phyloP scores from a whole-genome alignment of 2,888 invertebrate species.

The Phoenoteleia sp. region DNA sequence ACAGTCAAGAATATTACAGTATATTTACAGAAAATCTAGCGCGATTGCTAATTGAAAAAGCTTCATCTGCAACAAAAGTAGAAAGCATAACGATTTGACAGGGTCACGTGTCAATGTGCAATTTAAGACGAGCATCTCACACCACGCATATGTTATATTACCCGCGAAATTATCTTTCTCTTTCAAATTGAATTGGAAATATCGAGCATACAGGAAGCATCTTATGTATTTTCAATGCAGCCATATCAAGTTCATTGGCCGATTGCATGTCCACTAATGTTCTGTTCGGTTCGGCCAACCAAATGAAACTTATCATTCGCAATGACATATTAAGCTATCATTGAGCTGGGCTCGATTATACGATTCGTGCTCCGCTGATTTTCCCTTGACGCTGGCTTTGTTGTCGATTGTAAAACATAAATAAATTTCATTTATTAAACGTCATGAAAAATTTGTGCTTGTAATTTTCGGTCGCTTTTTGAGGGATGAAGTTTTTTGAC shows the following conservation, averaged over 20 bases:
- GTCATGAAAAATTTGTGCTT: conserved; percentile 8
- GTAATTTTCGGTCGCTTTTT: neutral
- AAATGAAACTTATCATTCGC: conserved; percentile 60
- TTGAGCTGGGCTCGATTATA: conserved; percentile 56
- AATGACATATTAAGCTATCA: conserved; percentile 64
- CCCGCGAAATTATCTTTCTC: conserved; percentile 18
- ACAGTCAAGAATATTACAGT: too few relatives aligned
- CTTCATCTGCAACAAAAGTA: neutral
- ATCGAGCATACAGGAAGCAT: conserved; percentile 1
- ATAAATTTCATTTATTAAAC: conserved; percentile 22
- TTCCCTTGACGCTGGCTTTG: conserved; percentile 30
- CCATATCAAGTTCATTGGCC: conserved; percentile 49
- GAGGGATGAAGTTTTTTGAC: conserved; percentile 5
- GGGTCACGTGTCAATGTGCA: too few relatives aligned
- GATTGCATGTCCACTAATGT: conserved; percentile 42
- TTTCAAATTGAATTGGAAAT: conserved; percentile 35
- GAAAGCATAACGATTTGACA: conserved; percentile 37
- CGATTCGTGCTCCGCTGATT: conserved; percentile 45
- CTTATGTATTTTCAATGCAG: conserved; percentile 44
- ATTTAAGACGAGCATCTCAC: too few relatives aligned
- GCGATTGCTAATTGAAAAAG: conserved; percentile 1
- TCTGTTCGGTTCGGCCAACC: conserved; percentile 21
- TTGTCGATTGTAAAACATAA: conserved; percentile 24
- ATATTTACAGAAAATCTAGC: neutral
- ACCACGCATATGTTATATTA: too few relatives aligned